Evolutionary conservation across 1,140 invertebrate genomes (phyloP), one percentile per base, ranked within the genome.

Genomic region (Drosophila lowei): DNA sequence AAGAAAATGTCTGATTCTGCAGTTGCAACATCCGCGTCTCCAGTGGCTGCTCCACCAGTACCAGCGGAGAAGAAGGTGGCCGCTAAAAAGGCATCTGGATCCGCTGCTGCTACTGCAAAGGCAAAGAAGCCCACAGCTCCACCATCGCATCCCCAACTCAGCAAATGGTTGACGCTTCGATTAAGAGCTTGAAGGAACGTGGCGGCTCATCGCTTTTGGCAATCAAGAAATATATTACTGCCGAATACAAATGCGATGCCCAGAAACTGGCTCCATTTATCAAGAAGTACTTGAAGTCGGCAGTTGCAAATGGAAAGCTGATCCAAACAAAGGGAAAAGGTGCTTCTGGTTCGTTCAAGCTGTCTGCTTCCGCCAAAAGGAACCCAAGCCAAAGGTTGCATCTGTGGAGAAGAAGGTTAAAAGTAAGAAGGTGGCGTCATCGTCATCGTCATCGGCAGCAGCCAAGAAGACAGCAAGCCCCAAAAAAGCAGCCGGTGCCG

Each of bases 91-190:
- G 25, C 53, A 30, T 34, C 30, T 34, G n/a, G n/a, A n/a, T n/a
- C n/a, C n/a, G n/a, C n/a, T n/a, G n/a, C n/a, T n/a, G n/a, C n/a
- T n/a, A n/a, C n/a, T n/a, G n/a, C n/a, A n/a, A n/a, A n/a, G n/a
- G n/a, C n/a, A n/a, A n/a, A n/a, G n/a, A n/a, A n/a, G n/a, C n/a
- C n/a, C n/a, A n/a, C n/a, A n/a, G n/a, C n/a, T n/a, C n/a, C n/a
- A n/a, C n/a, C n/a, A n/a, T n/a, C n/a, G n/a, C n/a, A n/a, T n/a
- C n/a, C n/a, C n/a, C n/a, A n/a, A n/a, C n/a, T n/a, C n/a, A n/a
- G n/a, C n/a, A n/a, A n/a, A n/a, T n/a, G 95, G 75, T 95, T 94
- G 21, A 95, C 83, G 21, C 94, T 94, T 58, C 94, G 94, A 65
- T 95, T 95, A 89, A 94, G 92, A 79, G 28, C 28, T 30, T 30